Evolutionary conservation across 1,140 invertebrate genomes (phyloP).

Genomic region (Solen grandis): DNA sequence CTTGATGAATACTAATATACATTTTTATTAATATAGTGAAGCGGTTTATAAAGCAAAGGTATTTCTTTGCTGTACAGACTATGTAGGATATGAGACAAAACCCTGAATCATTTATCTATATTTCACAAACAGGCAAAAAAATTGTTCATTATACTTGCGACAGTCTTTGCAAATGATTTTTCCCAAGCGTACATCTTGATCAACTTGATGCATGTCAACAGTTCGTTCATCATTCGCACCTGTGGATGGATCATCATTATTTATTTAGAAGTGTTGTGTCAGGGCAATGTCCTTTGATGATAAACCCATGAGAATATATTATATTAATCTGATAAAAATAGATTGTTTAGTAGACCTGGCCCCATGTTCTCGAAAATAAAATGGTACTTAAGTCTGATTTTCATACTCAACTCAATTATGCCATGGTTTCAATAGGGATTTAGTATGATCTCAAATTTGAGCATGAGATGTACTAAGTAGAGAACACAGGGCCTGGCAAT

Average conservation of each 20-base stretch:
- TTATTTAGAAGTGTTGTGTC: no score
- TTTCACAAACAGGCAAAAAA: neutral
- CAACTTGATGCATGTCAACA: conserved; percentile 74
- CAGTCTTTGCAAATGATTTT: conserved; percentile 86
- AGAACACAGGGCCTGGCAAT: no score
- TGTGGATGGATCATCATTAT: conserved; percentile 20
- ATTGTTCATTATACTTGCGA: conserved; percentile 81
- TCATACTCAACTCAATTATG: neutral
- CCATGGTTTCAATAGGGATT: neutral
- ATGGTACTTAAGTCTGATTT: no score
- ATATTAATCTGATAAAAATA: neutral
- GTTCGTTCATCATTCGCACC: conserved; percentile 75
- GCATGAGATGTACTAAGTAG: no score
- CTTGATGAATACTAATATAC: neutral
- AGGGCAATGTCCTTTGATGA: no score
- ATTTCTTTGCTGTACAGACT: neutral
- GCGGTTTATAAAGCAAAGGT: neutral
- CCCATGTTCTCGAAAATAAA: neutral
- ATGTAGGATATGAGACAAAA: neutral
- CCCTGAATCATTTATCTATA: neutral
- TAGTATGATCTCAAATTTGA: neutral
- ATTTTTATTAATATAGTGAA: neutral
- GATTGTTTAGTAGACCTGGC: neutral
- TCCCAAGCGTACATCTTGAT: conserved; percentile 97
- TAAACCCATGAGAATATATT: neutral